Evolutionary conservation across 2,888 invertebrate genomes (phyloP), one percentile per base, ranked within the genome.

Genomic region (Notocelia uddmanniana): DNA sequence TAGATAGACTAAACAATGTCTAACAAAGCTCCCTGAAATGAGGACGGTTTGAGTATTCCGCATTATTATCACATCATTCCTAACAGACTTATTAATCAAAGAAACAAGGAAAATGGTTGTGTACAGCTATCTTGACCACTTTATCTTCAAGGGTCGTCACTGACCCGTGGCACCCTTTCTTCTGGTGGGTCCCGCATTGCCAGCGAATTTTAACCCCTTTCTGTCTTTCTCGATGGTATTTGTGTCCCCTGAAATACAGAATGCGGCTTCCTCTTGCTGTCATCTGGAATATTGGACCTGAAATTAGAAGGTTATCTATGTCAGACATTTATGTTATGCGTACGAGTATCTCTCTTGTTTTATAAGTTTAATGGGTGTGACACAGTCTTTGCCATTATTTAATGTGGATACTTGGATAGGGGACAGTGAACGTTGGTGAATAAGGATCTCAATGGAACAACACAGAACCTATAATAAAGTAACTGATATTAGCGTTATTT

Each of bases 111-210:
- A 60, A 45, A 52, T 72, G 72, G 55, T 72, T 68, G 37, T 72
- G 72, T 23, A 37, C 64, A 11, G 57, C 50, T 18, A 23, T 55
- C 11, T 45, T 68, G 23, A 63, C 23, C 1, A 72, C 50, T 37
- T 26, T 31, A 23, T 72, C 72, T 19, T 68, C 62, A 8, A 68
- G 26, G 0, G 72, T 72, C 6, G 68, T 68, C 11, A 63, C 71
- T 0, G 70, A 2, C 2, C 71, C 74, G 19, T 31, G 69, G 18
- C 69, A 69, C 0, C 69, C 70, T 31, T 63, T 69, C n/a, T 69
- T 68, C 48, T 68, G 60, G 19, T 72, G 68, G 1, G 72, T 72
- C 3, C 71, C 71, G 26, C 72, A 72, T 19, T 72, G 72, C 72
- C 72, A 72, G 3, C 72, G 31, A 3, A 67, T 62, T 41, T 72